Evolutionary conservation across 2,888 invertebrate species (phyloP).

Genomic region (Tortricodes alternella): DNA sequence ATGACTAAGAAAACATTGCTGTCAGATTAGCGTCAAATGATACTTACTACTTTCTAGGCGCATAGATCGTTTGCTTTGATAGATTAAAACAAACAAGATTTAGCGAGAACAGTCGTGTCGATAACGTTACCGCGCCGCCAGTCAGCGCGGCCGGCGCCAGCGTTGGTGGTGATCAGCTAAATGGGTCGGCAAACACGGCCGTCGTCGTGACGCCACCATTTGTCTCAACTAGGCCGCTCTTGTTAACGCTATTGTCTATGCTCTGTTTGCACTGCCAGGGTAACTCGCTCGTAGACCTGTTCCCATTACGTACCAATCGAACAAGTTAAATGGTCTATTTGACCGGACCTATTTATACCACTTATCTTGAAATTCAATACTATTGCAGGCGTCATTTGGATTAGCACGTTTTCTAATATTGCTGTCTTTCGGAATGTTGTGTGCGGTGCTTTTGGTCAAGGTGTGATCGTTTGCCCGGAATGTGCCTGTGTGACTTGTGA

Average conservation of each 20-base stretch:
- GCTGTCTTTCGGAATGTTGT: slow-evolving; percentile 35
- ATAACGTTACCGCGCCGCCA: slow-evolving; percentile 23
- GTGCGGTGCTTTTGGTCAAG: slow-evolving; percentile 42
- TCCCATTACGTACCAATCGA: slow-evolving; percentile 13
- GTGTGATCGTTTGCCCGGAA: slow-evolving; percentile 51
- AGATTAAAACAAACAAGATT: slow-evolving; percentile 27
- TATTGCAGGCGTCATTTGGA: neutral
- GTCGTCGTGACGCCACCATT: slow-evolving; percentile 63
- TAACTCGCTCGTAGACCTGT: slow-evolving; percentile 22
- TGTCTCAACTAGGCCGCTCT: slow-evolving; percentile 74
- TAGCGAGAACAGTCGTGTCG: slow-evolving; percentile 19
- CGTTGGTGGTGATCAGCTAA: slow-evolving; percentile 59
- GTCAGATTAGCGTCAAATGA: slow-evolving; percentile 17
- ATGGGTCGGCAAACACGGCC: slow-evolving; percentile 62
- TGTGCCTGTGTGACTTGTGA: slow-evolving; percentile 37
- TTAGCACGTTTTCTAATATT: slow-evolving; percentile 8
- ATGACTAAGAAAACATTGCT: neutral
- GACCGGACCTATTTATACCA: neutral
- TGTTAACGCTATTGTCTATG: slow-evolving; percentile 71
- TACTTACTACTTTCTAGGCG: neutral
- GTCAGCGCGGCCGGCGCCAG: slow-evolving; percentile 28
- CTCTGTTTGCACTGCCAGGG: slow-evolving; percentile 53
- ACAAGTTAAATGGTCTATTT: slow-evolving; percentile 17
- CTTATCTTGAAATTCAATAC: slow-evolving; percentile 10
- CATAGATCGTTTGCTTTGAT: slow-evolving; percentile 14